Conservation (phyloP, 2,888 invertebrate genomes). For the Pemphredon lugubris region DNA sequence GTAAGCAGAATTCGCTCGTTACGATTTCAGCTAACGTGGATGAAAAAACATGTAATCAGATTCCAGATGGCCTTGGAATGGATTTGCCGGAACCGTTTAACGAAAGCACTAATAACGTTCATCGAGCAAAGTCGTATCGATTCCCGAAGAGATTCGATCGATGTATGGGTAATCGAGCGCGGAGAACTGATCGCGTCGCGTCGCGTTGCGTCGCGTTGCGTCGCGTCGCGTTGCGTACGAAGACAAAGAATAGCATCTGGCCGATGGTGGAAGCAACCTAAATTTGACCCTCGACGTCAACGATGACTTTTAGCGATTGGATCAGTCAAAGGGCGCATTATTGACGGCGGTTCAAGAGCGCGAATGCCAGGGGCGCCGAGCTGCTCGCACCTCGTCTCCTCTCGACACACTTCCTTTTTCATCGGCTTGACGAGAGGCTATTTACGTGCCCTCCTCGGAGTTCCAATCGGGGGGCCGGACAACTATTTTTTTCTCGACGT, state of each 20-base stretch:
- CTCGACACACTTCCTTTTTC: not conserved
- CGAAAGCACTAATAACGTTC: too few species aligned
- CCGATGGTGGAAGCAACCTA: constrained; percentile 56
- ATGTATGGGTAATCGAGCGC: constrained; percentile 27
- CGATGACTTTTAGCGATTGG: constrained; percentile 73
- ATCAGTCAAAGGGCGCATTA: constrained; percentile 76
- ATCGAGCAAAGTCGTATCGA: too few species aligned
- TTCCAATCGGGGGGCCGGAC: not conserved
- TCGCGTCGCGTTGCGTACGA: too few species aligned
- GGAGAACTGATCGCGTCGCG: not conserved
- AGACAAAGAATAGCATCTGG: constrained; percentile 21
- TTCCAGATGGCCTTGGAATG: too few species aligned
- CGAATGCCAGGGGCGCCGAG: constrained; percentile 58
- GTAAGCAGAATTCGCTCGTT: too few species aligned
- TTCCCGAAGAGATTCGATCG: too few species aligned
- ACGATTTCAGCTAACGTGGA: too few species aligned
- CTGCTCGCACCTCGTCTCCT: constrained; percentile 18
- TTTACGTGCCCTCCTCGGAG: too few species aligned
- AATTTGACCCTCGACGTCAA: constrained; percentile 76
- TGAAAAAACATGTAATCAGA: too few species aligned
- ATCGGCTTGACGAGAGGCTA: not conserved
- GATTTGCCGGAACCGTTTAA: too few species aligned
- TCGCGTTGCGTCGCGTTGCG: constrained; percentile 2
- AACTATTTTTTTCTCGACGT: not conserved
- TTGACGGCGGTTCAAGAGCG: constrained; percentile 74